A percentile compares a stretch with the other conserved stretches of the same genome.
These are phyloP conservation scores for Agelas oroides DNA, from an alignment of 37 sponge, comb jelly and placozoan genomes.

Conservation along the genomic window DNA sequence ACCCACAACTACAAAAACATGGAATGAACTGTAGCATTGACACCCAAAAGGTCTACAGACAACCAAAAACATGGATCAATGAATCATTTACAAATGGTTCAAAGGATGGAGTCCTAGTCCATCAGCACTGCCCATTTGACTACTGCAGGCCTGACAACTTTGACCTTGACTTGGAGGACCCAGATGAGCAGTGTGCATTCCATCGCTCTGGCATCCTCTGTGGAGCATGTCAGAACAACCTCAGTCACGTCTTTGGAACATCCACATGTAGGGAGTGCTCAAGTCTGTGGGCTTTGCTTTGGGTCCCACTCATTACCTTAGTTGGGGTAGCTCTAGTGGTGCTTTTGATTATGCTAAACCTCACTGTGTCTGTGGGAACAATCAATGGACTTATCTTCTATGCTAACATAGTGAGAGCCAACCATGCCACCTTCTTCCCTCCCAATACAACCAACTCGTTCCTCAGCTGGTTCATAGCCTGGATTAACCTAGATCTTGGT, in stretches of 20 bases:
- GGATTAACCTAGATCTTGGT: neutral
- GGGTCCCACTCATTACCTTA: neutral
- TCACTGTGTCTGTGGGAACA: neutral
- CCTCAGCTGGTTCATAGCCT: slow-evolving; percentile 15
- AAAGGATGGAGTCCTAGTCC: neutral
- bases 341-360: neutral
- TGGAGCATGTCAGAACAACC: neutral
- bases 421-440: neutral
- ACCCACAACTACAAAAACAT: neutral
- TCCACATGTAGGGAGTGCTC: slow-evolving; percentile 24
- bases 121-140: slow-evolving; percentile 6
- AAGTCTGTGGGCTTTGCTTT: neutral
- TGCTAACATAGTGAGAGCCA: neutral
- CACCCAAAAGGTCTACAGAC: neutral
- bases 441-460: neutral
- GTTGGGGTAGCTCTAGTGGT: slow-evolving; percentile 17
- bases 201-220: slow-evolving; percentile 10
- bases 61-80: neutral
- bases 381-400: slow-evolving; percentile 4
- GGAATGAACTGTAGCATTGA: neutral
- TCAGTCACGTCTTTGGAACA: slow-evolving; percentile 27
- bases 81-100: too few relatives aligned
- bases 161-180: neutral
- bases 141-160: slow-evolving; percentile 1
- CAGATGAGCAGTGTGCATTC: slow-evolving; percentile 25